Percentiles rank a stretch among this genome's conserved stretches.
Conservation (phyloP, 2,797 vertebrate genomes). For the Poecilia velifera region DNA sequence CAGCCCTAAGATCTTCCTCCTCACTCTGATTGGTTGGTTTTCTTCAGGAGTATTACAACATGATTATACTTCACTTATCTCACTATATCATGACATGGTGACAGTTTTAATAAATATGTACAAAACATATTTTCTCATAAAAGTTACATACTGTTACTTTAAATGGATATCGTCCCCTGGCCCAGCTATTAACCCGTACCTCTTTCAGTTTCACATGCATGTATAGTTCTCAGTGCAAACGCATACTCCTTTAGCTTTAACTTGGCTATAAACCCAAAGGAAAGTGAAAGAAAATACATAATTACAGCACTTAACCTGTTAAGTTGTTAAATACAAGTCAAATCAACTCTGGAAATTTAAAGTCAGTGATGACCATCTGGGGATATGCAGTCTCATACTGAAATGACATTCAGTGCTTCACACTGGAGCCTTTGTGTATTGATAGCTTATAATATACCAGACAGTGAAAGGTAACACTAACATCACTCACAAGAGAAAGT, state of each 20-base stretch:
- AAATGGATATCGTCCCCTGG: background rate
- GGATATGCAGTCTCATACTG: constrained; percentile 19
- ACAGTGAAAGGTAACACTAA: background rate
- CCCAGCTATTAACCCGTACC: background rate
- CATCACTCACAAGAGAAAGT: background rate
- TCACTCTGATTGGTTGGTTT: too few species aligned
- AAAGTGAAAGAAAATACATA: constrained; percentile 15
- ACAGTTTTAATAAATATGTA: too few species aligned
- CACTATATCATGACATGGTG: too few species aligned
- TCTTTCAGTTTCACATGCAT: background rate
- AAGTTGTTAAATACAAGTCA: constrained; percentile 28
- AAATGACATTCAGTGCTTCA: constrained; percentile 16
- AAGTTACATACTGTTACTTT: too few species aligned
- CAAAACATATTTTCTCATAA: too few species aligned
- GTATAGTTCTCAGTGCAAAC: background rate
- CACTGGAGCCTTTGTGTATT: constrained; percentile 6
- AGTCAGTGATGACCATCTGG: constrained; percentile 26
- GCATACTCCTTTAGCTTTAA: background rate
- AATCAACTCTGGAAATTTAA: constrained; percentile 5
- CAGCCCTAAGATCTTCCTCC: too few species aligned
- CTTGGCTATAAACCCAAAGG: constrained; percentile 12
- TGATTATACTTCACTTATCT: too few species aligned
- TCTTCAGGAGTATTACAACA: too few species aligned
- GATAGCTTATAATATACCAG: background rate
- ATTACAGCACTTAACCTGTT: constrained; percentile 20